These are phyloP conservation scores for Oithona nana DNA, from an alignment of 2,888 invertebrate genomes.

Conservation along the genomic window DNA sequence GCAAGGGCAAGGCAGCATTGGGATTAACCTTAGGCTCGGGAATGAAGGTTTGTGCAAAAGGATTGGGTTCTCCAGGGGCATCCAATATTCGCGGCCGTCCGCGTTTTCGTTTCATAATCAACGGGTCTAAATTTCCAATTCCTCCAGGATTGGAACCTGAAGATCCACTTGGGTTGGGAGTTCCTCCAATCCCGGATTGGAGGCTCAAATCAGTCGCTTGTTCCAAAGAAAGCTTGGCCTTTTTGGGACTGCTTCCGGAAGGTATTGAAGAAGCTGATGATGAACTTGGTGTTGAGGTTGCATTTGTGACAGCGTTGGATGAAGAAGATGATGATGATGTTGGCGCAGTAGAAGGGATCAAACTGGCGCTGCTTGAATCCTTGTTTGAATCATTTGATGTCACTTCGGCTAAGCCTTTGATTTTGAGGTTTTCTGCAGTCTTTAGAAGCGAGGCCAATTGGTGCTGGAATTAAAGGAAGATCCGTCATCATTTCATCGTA, in stretches of 20 bases:
- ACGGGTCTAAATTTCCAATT: no score
- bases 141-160: no score
- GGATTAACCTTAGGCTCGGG: not conserved
- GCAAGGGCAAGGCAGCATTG: not conserved
- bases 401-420: slow-evolving; percentile 75
- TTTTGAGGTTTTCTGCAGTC: slow-evolving; percentile 75
- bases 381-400: not conserved
- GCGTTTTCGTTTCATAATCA: slow-evolving; percentile 1
- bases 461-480: slow-evolving; percentile 50
- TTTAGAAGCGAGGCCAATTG: slow-evolving; percentile 67
- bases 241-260: not conserved
- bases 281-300: not conserved
- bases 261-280: not conserved
- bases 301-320: not conserved
- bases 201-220: not conserved
- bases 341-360: slow-evolving; percentile 35
- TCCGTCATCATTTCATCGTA: no score
- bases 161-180: not conserved
- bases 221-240: not conserved
- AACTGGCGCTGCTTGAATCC: slow-evolving; percentile 33
- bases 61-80: not conserved
- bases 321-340: not conserved
- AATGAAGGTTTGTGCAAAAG: not conserved
- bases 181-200: not conserved
- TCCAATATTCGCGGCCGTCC: slow-evolving; percentile 7